Conservation (phyloP, 2,888 invertebrate genomes). For the Hymenopus coronatus region DNA sequence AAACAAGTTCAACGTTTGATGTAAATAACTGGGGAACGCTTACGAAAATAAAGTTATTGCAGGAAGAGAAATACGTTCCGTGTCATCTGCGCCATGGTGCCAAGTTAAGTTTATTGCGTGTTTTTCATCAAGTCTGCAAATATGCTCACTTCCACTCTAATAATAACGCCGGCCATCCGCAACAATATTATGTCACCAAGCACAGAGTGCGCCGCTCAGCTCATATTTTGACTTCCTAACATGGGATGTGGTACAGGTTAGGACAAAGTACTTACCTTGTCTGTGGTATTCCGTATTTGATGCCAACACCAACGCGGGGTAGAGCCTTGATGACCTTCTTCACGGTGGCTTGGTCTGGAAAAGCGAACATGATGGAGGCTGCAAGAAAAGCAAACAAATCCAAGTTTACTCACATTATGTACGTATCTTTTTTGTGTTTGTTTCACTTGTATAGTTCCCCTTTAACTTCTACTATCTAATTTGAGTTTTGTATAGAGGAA, state of each 20-base stretch:
- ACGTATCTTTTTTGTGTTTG: no score
- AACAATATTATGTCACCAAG: not conserved
- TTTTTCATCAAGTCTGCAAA: not conserved
- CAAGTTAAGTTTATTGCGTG: not conserved
- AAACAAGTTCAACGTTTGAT: not conserved
- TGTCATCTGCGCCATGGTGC: not conserved
- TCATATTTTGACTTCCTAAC: no score
- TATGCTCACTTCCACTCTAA: not conserved
- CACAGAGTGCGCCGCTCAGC: no score
- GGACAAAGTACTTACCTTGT: slow-evolving; percentile 65
- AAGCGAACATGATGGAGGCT: slow-evolving; percentile 99
- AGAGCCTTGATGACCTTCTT: slow-evolving; percentile 97
- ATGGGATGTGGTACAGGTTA: no score
- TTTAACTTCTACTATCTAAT: no score
- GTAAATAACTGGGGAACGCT: not conserved
- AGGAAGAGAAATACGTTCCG: not conserved
- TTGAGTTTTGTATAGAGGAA: no score
- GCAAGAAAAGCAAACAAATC: slow-evolving; percentile 45
- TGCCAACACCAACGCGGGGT: slow-evolving; percentile 96
- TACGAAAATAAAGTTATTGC: not conserved
- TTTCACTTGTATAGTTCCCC: no score
- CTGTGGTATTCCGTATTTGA: slow-evolving; percentile 99
- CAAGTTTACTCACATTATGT: not conserved
- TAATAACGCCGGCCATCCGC: not conserved
- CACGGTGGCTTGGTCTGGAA: slow-evolving; percentile 94